phyloP scores from a whole-genome alignment of 2,797 vertebrate genomes.

The Serranus cabrilla region DNA sequence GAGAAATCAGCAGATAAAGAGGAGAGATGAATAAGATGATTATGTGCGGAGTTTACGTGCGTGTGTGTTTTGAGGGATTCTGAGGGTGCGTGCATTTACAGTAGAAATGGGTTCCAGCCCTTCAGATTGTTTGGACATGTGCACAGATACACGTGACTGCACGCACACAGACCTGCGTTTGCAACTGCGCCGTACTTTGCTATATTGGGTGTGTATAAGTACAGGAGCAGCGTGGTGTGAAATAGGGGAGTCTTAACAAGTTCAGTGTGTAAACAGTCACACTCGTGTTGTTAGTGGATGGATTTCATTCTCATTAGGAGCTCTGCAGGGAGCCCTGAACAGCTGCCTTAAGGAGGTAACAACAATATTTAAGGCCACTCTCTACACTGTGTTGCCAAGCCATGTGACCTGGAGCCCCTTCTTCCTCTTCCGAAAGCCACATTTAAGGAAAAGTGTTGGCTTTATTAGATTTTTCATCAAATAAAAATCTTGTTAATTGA shows the following conservation, averaged over 20 bases:
- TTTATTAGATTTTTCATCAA: neutral
- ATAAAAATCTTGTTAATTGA: neutral
- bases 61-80: neutral
- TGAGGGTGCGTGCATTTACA: neutral
- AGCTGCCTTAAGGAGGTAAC: constrained; percentile 80
- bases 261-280: constrained; percentile 55
- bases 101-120: constrained; percentile 18
- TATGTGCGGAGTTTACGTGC: constrained; percentile 16
- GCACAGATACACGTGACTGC: constrained; percentile 7
- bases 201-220: neutral
- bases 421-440: neutral
- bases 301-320: constrained; percentile 79
- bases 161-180: constrained; percentile 11
- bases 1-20: constrained; percentile 57
- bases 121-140: constrained; percentile 18
- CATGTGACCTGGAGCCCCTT: neutral
- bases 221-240: constrained; percentile 18
- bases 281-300: constrained; percentile 66
- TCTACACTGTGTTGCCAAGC: constrained; percentile 28
- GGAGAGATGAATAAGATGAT: constrained; percentile 39
- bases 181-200: neutral
- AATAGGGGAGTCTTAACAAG: constrained; percentile 49
- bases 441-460: neutral
- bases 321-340: constrained; percentile 76
- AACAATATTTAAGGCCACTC: constrained; percentile 70